phyloP scores from a whole-genome alignment of 2,888 invertebrate species.

The Pegoplata infirma region DNA sequence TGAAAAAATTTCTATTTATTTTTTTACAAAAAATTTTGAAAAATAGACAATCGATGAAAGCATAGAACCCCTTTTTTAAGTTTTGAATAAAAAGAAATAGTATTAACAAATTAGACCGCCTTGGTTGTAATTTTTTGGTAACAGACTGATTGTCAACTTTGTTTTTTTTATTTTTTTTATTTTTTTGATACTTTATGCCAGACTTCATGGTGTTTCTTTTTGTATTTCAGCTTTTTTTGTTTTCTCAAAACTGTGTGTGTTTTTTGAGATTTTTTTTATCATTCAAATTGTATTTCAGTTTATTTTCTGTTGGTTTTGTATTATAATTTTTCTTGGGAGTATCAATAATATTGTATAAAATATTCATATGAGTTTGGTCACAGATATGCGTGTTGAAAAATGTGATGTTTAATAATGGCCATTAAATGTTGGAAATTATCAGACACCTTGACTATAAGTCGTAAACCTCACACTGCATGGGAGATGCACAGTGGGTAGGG shows the following conservation, averaged over 20 bases:
- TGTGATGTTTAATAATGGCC: slow-evolving; percentile 77
- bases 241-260: background rate
- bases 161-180: no score
- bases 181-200: no score
- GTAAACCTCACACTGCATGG: slow-evolving; percentile 73
- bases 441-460: slow-evolving; percentile 70
- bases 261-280: background rate
- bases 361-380: slow-evolving; percentile 52
- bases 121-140: slow-evolving; percentile 25
- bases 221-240: background rate
- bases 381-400: slow-evolving; percentile 74
- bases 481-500: slow-evolving; percentile 47
- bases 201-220: slow-evolving; percentile 46
- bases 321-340: slow-evolving; percentile 47
- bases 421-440: slow-evolving; percentile 76
- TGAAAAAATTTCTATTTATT: slow-evolving; percentile 30
- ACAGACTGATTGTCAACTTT: slow-evolving; percentile 59
- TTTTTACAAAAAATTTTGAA: slow-evolving; percentile 27
- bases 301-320: background rate
- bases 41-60: slow-evolving; percentile 58
- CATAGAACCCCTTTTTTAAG: slow-evolving; percentile 40
- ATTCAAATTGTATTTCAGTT: slow-evolving; percentile 20
- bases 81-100: background rate
- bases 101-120: slow-evolving; percentile 59
- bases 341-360: slow-evolving; percentile 54